These are phyloP conservation scores for Dendroctonus valens DNA, from an alignment of 1,140 invertebrate genomes.

Conservation along the genomic window DNA sequence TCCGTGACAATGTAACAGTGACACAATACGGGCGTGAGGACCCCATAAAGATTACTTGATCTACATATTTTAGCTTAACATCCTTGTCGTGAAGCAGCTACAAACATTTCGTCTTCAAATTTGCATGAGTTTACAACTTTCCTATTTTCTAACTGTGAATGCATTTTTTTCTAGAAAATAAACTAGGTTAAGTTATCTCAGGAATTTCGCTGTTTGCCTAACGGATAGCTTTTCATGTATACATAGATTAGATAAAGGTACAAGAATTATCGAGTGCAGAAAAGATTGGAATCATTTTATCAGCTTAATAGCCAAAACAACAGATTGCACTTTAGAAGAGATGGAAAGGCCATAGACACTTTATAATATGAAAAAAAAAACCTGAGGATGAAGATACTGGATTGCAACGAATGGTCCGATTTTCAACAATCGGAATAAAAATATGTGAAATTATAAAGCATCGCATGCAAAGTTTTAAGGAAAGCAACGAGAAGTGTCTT, in stretches of 20 bases:
- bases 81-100: slow-evolving; percentile 32
- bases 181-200: slow-evolving; percentile 7
- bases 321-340: slow-evolving; percentile 2
- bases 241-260: not conserved
- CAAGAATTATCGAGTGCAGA: not conserved
- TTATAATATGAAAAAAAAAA: too few species aligned
- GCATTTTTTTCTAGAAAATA: not conserved
- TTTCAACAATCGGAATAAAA: too few species aligned
- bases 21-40: slow-evolving; percentile 34
- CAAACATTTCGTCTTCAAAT: slow-evolving; percentile 29
- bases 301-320: slow-evolving; percentile 8
- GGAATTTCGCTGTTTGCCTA: slow-evolving; percentile 2
- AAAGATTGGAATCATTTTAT: slow-evolving; percentile 6
- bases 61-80: slow-evolving; percentile 31
- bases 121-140: slow-evolving; percentile 29
- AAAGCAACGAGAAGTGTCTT: slow-evolving; percentile 9
- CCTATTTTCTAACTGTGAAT: slow-evolving; percentile 1
- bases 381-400: too few species aligned
- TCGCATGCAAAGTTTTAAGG: too few species aligned
- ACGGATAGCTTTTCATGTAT: too few species aligned
- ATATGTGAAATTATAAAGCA: too few species aligned
- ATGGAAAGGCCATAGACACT: too few species aligned
- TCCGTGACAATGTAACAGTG: slow-evolving; percentile 33
- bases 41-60: slow-evolving; percentile 35
- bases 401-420: too few species aligned